A percentile compares a stretch with the other conserved stretches of the same genome.
Evolutionary conservation across 2,113 vertebrate genomes (phyloP).

Genomic region (Raja brachyura): DNA sequence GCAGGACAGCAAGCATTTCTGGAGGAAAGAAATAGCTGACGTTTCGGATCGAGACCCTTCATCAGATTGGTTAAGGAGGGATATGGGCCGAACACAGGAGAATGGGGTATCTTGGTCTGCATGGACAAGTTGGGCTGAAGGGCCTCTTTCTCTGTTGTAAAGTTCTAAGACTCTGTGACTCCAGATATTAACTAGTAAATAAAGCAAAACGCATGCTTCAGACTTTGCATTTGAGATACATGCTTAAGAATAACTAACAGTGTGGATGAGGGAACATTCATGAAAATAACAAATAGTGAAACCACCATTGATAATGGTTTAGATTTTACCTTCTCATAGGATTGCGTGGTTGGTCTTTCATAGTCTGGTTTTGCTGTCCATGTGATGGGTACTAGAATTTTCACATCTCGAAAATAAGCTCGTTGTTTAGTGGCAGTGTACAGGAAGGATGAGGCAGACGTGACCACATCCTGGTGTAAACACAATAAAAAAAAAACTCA

Average conservation of each 20-base stretch:
- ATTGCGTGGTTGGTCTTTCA: conserved; percentile 47
- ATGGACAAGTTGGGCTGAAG: too few relatives aligned
- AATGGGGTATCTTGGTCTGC: too few relatives aligned
- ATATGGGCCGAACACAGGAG: too few relatives aligned
- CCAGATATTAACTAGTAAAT: too few relatives aligned
- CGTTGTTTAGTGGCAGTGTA: conserved; percentile 55
- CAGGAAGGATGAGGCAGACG: conserved; percentile 53
- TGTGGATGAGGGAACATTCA: neutral
- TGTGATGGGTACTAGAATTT: conserved; percentile 54
- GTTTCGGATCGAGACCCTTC: too few relatives aligned
- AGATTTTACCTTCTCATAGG: conserved; percentile 51
- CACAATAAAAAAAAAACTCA: neutral
- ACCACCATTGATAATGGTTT: neutral
- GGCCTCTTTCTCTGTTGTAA: too few relatives aligned
- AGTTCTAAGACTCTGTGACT: too few relatives aligned
- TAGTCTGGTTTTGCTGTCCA: conserved; percentile 49
- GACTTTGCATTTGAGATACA: too few relatives aligned
- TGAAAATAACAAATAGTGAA: neutral
- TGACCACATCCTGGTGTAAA: conserved; percentile 54
- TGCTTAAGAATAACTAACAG: neutral
- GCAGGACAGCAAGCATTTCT: too few relatives aligned
- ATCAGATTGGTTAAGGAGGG: too few relatives aligned
- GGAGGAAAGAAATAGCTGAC: too few relatives aligned
- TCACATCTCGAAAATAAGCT: conserved; percentile 55
- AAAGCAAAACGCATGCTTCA: too few relatives aligned